phyloP scores from a whole-genome alignment of 1,140 invertebrate genomes.

The Tetranychus urticae region DNA sequence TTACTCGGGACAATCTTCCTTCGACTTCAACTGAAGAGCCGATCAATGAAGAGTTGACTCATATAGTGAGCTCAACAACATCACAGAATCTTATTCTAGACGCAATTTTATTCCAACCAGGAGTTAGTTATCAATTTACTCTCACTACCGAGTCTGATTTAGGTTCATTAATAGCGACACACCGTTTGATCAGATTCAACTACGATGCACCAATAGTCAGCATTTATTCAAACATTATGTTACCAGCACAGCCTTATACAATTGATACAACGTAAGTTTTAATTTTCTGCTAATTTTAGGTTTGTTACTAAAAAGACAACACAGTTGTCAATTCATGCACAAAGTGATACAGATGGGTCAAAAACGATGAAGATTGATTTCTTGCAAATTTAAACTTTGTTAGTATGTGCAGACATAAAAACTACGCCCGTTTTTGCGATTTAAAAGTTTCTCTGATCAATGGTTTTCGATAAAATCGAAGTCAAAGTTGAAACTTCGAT shows the following conservation, averaged over 20 bases:
- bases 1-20: not conserved
- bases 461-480: no score
- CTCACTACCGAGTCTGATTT: not conserved
- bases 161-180: not conserved
- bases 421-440: no score
- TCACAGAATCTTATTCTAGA: conserved; percentile 4
- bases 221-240: conserved; percentile 1
- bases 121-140: not conserved
- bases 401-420: no score
- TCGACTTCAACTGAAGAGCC: not conserved
- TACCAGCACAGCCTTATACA: conserved; percentile 1
- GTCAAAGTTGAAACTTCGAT: no score
- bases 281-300: not conserved
- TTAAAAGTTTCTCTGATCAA: no score
- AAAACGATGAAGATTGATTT: no score
- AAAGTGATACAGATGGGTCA: no score
- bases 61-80: not conserved
- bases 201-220: conserved; percentile 8
- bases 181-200: not conserved
- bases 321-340: no score
- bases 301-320: no score
- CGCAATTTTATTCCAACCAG: not conserved
- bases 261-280: not conserved
- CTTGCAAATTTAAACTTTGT: no score
- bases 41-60: not conserved